Conservation (phyloP, 2,113 vertebrate species). For the Mustela lutreola region DNA sequence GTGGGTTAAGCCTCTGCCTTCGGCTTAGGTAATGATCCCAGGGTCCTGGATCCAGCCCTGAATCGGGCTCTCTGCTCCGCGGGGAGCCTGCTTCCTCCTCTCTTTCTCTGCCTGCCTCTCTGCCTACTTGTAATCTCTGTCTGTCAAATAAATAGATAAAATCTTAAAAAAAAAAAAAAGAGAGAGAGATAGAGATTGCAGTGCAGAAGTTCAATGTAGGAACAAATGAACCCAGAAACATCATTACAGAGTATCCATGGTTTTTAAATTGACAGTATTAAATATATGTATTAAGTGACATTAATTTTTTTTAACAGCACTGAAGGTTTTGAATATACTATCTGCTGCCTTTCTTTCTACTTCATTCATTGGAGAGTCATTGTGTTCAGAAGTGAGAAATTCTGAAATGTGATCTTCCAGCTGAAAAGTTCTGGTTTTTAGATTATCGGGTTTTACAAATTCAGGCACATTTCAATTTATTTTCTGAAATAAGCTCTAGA, state of each 20-base stretch:
- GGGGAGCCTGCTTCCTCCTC: no score
- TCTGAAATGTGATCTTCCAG: not conserved
- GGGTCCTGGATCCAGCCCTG: no score
- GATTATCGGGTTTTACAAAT: not conserved
- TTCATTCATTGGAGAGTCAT: not conserved
- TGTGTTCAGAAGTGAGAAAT: constrained; percentile 27
- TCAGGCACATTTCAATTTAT: not conserved
- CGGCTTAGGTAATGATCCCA: no score
- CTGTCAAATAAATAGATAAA: no score
- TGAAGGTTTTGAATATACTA: not conserved
- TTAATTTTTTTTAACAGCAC: not conserved
- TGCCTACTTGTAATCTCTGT: no score
- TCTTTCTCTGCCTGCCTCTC: no score
- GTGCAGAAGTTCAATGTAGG: not conserved
- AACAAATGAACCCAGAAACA: not conserved
- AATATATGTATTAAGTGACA: not conserved
- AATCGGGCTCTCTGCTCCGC: no score
- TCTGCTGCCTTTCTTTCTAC: not conserved
- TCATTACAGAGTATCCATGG: not conserved
- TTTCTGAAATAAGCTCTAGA: not conserved
- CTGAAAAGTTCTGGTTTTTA: not conserved
- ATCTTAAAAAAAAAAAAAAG: not conserved
- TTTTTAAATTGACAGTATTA: not conserved
- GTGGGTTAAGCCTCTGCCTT: no score
- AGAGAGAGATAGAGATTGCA: not conserved